Evolutionary conservation across 2,888 invertebrate species (phyloP), one percentile per base, ranked within the genome.

Genomic region (Chrysolina americana): DNA sequence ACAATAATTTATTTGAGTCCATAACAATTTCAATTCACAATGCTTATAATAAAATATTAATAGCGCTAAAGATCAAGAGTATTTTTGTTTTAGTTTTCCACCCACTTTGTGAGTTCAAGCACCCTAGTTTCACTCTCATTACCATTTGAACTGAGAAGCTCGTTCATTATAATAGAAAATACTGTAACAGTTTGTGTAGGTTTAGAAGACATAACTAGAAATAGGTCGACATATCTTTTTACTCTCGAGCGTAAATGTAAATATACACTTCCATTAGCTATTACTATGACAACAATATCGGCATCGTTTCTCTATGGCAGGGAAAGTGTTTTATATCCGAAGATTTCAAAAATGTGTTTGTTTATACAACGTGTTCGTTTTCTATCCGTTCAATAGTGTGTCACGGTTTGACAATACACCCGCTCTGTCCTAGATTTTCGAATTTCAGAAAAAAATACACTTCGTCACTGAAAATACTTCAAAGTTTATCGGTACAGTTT

Each of bases 181-280:
- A 59, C 8, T 36, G 59, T 15, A 28, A 59, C 36, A 59, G 10
- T n/a, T 59, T 8, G 59, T 17, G 59, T 59, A 28, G 59, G 59
- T 36, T 59, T 59, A 15, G 28, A 9, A 23, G 36, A 28, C n/a
- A 59, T 13, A 41, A 9, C 17, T 50, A 50, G 53, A 68, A 68
- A 68, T 53, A 41, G 70, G 70, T 64, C 70, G 41, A 70, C 64
- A 70, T 70, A 50, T 70, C 63, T 64, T 50, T 64, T 36, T 41
- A 41, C 56, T 64, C 41, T 70, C 64, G 64, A 41, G 41, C 13
- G 50, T n/a, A 70, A 70, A 88, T 53, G 28, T 28, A 59, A 56
- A 56, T 56, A 56, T 48, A 17, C 48, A 48, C 6, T 56, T 56
- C 56, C 59, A 36, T 36, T 28, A 59, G 59, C 59, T 36, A 59